Percentiles rank a stretch among this genome's conserved stretches.
These are phyloP conservation scores for Oceanodroma leucorhoa DNA, from an alignment of 2,797 vertebrate genomes.

Conservation along the genomic window DNA sequence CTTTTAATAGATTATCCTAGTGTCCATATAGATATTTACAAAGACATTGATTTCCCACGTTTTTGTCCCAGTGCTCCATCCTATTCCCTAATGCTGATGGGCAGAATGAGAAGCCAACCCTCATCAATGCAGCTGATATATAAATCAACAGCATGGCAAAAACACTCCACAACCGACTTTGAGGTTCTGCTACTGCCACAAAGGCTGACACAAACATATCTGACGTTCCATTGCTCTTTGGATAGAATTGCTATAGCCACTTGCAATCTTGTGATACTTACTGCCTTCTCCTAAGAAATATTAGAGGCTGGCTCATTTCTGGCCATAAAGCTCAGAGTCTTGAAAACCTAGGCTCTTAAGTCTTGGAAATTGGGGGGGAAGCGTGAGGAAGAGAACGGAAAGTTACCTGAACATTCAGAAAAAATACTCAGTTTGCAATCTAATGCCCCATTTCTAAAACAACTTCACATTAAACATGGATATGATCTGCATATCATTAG, in stretches of 20 bases:
- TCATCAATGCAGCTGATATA: neutral
- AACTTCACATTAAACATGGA: neutral
- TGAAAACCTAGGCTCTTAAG: neutral
- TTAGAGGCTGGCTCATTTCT: neutral
- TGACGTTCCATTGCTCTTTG: neutral
- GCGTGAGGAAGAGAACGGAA: neutral
- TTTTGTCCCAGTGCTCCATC: constrained; percentile 47
- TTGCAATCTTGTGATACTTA: neutral
- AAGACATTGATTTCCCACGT: constrained; percentile 49
- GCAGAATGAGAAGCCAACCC: constrained; percentile 32
- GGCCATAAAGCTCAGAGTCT: neutral
- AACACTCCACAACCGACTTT: neutral
- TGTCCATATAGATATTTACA: constrained; percentile 58
- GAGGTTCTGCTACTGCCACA: neutral
- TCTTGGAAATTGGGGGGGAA: neutral
- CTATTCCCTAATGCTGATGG: constrained; percentile 20
- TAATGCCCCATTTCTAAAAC: neutral
- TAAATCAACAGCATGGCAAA: constrained; percentile 24
- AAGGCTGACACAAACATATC: neutral
- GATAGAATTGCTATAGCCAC: neutral
- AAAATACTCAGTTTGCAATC: neutral
- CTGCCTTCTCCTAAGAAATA: neutral
- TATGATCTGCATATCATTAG: neutral
- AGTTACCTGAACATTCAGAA: neutral
- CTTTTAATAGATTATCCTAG: constrained; percentile 65